A percentile compares a stretch with the other conserved stretches of the same genome.
Evolutionary conservation across 1,140 invertebrate genomes (phyloP).

Genomic region (Drosophila nigrodunni): DNA sequence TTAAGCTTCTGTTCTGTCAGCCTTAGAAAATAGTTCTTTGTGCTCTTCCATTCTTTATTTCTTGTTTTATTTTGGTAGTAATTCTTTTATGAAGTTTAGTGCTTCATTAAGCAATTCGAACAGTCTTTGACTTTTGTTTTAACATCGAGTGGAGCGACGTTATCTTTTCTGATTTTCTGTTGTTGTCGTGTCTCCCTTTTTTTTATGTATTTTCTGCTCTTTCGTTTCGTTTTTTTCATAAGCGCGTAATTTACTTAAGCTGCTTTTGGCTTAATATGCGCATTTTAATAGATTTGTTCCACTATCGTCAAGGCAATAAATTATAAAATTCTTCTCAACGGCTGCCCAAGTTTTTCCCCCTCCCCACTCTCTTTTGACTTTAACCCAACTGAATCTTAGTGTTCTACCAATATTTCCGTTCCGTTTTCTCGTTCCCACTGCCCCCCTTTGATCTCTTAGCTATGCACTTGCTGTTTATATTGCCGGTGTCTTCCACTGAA

Average conservation of each 20-base stretch:
- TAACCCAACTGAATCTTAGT: background rate
- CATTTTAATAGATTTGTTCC: constrained; percentile 84
- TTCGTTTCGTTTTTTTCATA: constrained; percentile 47
- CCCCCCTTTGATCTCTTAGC: background rate
- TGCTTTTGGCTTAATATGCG: constrained; percentile 82
- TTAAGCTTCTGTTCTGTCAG: background rate
- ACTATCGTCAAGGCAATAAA: constrained; percentile 83
- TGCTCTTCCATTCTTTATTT: constrained; percentile 9
- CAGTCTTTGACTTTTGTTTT: constrained; percentile 64
- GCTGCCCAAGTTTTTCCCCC: constrained; percentile 14
- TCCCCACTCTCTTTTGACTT: background rate
- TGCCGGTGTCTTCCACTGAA: constrained; percentile 43
- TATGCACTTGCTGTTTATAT: constrained; percentile 30
- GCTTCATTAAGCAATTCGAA: constrained; percentile 76
- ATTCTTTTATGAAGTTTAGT: constrained; percentile 61
- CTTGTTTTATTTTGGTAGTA: constrained; percentile 23
- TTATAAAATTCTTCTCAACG: constrained; percentile 70
- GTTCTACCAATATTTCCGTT: background rate
- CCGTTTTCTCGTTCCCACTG: too few species aligned
- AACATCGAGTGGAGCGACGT: constrained; percentile 33
- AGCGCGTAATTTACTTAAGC: constrained; percentile 83
- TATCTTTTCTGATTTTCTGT: constrained; percentile 39
- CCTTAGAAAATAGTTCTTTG: background rate
- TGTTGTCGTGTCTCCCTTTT: constrained; percentile 19
- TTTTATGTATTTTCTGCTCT: background rate